Conservation (phyloP, 2,797 vertebrate species). For the Coregonus suidteri region DNA sequence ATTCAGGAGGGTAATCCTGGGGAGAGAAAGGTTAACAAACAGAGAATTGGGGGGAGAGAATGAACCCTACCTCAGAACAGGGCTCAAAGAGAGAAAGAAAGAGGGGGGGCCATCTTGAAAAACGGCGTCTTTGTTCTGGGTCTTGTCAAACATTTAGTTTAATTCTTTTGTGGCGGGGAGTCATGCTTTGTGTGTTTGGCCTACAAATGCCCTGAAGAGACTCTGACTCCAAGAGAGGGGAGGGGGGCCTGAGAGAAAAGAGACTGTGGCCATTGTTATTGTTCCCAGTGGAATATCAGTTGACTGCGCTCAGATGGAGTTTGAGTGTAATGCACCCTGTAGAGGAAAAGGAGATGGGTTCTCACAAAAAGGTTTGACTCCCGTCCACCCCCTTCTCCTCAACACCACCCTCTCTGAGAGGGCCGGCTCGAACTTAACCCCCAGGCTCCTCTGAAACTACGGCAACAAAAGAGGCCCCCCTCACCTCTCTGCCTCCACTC, state of each 20-base stretch:
- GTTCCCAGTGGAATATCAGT: constrained; percentile 23
- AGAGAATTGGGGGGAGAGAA: constrained; percentile 55
- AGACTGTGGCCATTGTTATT: background rate
- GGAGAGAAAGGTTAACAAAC: constrained; percentile 69
- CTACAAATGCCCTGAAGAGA: constrained; percentile 53
- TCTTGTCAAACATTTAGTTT: constrained; percentile 69
- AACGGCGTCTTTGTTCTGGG: constrained; percentile 59
- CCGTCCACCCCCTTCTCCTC: constrained; percentile 17
- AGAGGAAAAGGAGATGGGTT: background rate
- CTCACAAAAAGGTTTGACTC: constrained; percentile 31
- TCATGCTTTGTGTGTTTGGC: constrained; percentile 63
- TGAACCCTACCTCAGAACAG: constrained; percentile 39
- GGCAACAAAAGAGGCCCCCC: constrained; percentile 67
- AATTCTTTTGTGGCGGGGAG: constrained; percentile 54
- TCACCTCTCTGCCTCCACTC: constrained; percentile 38
- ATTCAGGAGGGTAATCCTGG: constrained; percentile 72
- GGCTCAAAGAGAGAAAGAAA: background rate
- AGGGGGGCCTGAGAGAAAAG: constrained; percentile 1
- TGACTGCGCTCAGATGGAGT: constrained; percentile 17
- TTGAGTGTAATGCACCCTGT: constrained; percentile 9
- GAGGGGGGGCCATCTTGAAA: constrained; percentile 21
- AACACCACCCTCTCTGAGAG: constrained; percentile 33
- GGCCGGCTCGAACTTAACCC: constrained; percentile 48
- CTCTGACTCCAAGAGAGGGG: constrained; percentile 9
- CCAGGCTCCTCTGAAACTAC: constrained; percentile 64